phyloP scores from a whole-genome alignment of 2,113 vertebrate genomes.

The Psilopogon haemacephalus region DNA sequence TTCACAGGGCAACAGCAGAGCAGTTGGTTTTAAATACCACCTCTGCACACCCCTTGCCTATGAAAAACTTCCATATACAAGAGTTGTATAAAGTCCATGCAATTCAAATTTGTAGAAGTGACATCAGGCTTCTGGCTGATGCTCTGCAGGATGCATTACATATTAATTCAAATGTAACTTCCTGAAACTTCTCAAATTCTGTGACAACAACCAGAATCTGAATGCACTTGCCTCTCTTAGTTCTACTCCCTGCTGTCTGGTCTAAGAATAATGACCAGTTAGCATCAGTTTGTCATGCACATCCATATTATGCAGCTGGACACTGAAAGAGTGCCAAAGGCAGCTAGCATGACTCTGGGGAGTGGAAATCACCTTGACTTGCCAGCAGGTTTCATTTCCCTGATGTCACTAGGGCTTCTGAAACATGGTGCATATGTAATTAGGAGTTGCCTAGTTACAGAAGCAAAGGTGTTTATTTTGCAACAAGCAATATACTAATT shows the following conservation, averaged over 20 bases:
- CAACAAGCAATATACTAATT: not conserved
- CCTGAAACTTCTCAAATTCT: not conserved
- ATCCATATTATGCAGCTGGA: not conserved
- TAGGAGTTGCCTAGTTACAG: not conserved
- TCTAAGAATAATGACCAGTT: not conserved
- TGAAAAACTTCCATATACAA: not conserved
- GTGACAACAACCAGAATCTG: not conserved
- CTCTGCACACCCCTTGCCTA: not conserved
- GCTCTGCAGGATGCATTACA: not conserved
- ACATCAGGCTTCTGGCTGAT: not conserved
- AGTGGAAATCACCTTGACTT: not conserved
- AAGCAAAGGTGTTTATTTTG: not conserved
- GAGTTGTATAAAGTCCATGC: not conserved
- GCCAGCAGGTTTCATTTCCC: not conserved
- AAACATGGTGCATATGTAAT: not conserved
- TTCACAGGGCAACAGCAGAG: not conserved
- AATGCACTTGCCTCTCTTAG: accelerated
- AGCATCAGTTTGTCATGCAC: not conserved
- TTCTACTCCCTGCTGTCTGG: not conserved
- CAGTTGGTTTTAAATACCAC: not conserved
- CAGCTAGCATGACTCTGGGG: not conserved
- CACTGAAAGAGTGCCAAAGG: not conserved
- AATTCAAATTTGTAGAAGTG: not conserved
- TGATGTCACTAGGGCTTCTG: not conserved
- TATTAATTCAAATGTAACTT: accelerated